These are phyloP conservation scores for Fregetta grallaria DNA, from an alignment of 2,113 vertebrate species.

Conservation along the genomic window DNA sequence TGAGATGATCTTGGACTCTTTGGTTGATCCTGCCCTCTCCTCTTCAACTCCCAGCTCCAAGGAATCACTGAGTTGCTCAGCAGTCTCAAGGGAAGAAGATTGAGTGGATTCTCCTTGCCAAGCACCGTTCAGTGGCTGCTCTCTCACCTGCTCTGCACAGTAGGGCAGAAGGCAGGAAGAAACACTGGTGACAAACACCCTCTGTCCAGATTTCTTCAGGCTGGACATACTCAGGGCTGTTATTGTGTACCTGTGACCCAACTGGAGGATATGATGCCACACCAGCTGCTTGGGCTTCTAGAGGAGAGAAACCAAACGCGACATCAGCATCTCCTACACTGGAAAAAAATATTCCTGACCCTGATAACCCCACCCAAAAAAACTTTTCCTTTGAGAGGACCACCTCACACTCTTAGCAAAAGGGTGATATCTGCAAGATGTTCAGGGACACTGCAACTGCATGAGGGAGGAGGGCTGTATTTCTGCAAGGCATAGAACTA, in stretches of 20 bases:
- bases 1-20: slow-evolving; percentile 75
- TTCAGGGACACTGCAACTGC: neutral
- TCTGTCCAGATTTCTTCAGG: slow-evolving; percentile 71
- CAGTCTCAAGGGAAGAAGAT: neutral
- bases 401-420: neutral
- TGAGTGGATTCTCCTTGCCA: neutral
- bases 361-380: neutral
- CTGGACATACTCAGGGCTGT: slow-evolving; percentile 74
- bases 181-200: slow-evolving; percentile 67
- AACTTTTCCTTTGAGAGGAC: neutral
- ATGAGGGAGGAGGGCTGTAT: neutral
- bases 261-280: slow-evolving; percentile 73
- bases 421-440: neutral
- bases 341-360: neutral
- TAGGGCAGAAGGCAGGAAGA: slow-evolving; percentile 67
- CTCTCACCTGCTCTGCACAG: neutral
- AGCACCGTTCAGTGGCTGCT: neutral
- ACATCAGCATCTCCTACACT: neutral
- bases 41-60: slow-evolving; percentile 22
- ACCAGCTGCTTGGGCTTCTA: slow-evolving; percentile 73
- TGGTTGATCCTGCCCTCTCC: neutral
- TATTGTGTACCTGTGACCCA: slow-evolving; percentile 76
- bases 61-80: neutral
- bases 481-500: neutral
- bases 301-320: neutral